Base-by-base conservation (phyloP, 2,797 vertebrate species). In the Cryptoprocta ferox region DNA sequence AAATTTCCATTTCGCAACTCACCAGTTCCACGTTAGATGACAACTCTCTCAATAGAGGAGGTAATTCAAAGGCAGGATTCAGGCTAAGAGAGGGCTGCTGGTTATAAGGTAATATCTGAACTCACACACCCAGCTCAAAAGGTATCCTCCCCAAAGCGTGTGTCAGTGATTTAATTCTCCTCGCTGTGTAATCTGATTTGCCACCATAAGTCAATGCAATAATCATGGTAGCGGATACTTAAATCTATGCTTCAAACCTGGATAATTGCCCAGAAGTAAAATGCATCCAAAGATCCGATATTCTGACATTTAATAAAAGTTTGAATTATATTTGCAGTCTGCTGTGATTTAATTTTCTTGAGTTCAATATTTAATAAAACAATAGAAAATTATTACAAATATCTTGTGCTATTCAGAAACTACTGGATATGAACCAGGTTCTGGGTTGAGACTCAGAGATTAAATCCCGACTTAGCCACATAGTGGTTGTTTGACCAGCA, bases 291-390 rank as follows among this genome's bases (percentile, higher is more conserved):
- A 53, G 84, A 97, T 95, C 81, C 13, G 10, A 95, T 97, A 98
- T 97, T 96, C 96, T 98, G 97, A 96, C 97, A 97, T 97, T 98
- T 98, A 98, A 98, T 97, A 98, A 98, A 98, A 97, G 87, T 97
- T 94, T 95, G 95, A 97, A 97, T 97, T 97, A 97, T 96, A 97
- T 97, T 97, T 97, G 39, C 78, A 95, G 80, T 90, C 81, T 86
- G 59, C 89, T 88, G 21, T 97, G 86, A 98, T 98, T 98, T 97
- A 96, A 98, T 98, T 97, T 97, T 86, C 94, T 87, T 35, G 95
- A 97, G 92, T 89, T 95, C 90, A 89, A 96, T 97, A 95, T 90
- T 98, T 97, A 97, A 97, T 98, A 98, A 97, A 97, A 97, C 94
- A 95, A 94, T 89, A 92, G 84, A 94, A 96, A 97, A 96, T 90